A percentile compares a stretch with the other conserved stretches of the same genome.
Conservation (phyloP, 2,113 vertebrate species). For the Fregetta grallaria region DNA sequence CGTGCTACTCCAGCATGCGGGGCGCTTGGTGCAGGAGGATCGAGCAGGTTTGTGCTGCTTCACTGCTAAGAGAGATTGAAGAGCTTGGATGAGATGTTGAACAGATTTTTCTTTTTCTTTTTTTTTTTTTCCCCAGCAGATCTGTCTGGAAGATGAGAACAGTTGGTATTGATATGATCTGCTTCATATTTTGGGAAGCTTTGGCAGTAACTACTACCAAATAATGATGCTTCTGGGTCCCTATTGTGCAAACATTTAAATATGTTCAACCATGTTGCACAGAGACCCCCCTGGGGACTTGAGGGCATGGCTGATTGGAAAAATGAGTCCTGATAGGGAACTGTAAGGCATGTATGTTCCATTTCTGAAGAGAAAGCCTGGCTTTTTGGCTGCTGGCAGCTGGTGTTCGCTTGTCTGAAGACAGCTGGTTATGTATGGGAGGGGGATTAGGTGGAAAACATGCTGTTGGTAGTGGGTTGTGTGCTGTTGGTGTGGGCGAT, state of each 20-base stretch:
- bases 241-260: slow-evolving; percentile 46
- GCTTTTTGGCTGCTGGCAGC: not conserved
- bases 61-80: not conserved
- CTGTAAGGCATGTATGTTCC: not conserved
- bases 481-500: not conserved
- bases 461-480: not conserved
- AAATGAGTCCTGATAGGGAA: not conserved
- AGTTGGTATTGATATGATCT: slow-evolving; percentile 58
- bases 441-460: not conserved
- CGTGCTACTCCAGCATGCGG: not conserved
- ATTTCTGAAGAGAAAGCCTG: not conserved
- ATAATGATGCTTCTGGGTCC: slow-evolving; percentile 17
- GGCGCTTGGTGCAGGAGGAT: not conserved
- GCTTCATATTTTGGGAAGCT: slow-evolving; percentile 47
- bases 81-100: slow-evolving; percentile 22
- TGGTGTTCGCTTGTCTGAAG: not conserved
- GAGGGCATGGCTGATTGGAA: not conserved
- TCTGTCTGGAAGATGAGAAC: slow-evolving; percentile 43
- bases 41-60: not conserved
- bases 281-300: not conserved
- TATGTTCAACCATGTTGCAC: not conserved
- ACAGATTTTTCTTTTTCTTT: slow-evolving; percentile 19
- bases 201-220: slow-evolving; percentile 50
- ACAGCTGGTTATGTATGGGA: not conserved
- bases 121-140: not conserved